Evolutionary conservation across 2,888 invertebrate genomes (phyloP).

Genomic region (Heliconius charithonia): DNA sequence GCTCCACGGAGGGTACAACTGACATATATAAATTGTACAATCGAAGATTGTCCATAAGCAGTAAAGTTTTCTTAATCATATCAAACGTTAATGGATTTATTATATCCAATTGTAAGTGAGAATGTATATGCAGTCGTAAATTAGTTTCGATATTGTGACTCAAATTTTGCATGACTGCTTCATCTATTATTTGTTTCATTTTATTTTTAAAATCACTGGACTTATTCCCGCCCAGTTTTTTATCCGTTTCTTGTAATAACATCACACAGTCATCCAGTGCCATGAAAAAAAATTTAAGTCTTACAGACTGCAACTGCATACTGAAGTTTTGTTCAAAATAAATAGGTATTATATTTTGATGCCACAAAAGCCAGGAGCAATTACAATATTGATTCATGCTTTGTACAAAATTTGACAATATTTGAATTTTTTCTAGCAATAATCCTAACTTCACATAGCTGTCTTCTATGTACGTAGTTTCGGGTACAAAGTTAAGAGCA

Average conservation of each 20-base stretch:
- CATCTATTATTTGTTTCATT: slow-evolving; percentile 76
- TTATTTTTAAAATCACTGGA: slow-evolving; percentile 67
- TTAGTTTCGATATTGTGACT: slow-evolving; percentile 96
- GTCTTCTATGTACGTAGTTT: slow-evolving; percentile 85
- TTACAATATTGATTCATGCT: slow-evolving; percentile 86
- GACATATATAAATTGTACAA: slow-evolving; percentile 84
- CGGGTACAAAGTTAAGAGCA: slow-evolving; percentile 87
- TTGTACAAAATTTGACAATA: slow-evolving; percentile 84
- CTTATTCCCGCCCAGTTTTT: slow-evolving; percentile 59
- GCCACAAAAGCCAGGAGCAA: slow-evolving; percentile 92
- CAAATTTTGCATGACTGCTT: slow-evolving; percentile 86
- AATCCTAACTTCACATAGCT: slow-evolving; percentile 84
- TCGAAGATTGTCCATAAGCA: slow-evolving; percentile 83
- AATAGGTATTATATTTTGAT: slow-evolving; percentile 89
- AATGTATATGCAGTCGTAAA: slow-evolving; percentile 95
- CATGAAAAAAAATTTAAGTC: slow-evolving; percentile 80
- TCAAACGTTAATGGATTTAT: slow-evolving; percentile 88
- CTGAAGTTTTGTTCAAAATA: slow-evolving; percentile 90
- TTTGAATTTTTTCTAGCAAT: slow-evolving; percentile 86
- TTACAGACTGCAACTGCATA: slow-evolving; percentile 86
- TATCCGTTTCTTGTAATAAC: slow-evolving; percentile 68
- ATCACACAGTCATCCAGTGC: slow-evolving; percentile 75
- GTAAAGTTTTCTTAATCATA: slow-evolving; percentile 86
- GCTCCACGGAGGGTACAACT: slow-evolving; percentile 89
- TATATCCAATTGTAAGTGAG: slow-evolving; percentile 91